Percentiles rank a stretch among this genome's conserved stretches.
phyloP scores from a whole-genome alignment of 2,888 invertebrate genomes.

The Cantharis lateralis region DNA sequence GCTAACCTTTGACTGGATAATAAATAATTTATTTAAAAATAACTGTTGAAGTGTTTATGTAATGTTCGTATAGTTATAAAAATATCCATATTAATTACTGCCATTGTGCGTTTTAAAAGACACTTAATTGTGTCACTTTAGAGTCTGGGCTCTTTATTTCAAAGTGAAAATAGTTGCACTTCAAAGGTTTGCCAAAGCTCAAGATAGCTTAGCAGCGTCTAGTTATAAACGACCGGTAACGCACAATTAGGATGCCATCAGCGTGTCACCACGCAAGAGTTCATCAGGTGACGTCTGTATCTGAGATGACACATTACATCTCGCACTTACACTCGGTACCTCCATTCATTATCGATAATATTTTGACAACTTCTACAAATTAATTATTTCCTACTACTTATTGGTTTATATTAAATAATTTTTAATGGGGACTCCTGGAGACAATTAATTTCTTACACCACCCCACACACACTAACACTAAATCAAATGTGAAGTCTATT shows the following conservation, averaged over 20 bases:
- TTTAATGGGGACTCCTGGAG: neutral
- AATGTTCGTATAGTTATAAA: neutral
- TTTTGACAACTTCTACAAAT: neutral
- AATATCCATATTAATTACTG: conserved; percentile 15
- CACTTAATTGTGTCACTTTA: conserved; percentile 23
- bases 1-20: neutral
- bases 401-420: neutral
- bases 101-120: neutral
- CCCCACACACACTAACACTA: neutral
- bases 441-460: conserved; percentile 3
- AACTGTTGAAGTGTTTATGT: neutral
- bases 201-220: conserved; percentile 42
- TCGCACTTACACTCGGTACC: neutral
- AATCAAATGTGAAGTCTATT: conserved; percentile 26
- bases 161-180: conserved; percentile 42
- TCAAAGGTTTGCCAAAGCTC: conserved; percentile 42
- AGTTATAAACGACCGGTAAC: conserved; percentile 41
- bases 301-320: conserved; percentile 34
- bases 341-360: neutral
- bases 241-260: conserved; percentile 48
- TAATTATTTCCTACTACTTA: neutral
- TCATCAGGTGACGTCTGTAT: conserved; percentile 44
- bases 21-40: neutral
- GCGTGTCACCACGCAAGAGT: conserved; percentile 50
- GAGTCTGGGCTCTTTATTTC: conserved; percentile 22